phyloP scores from a whole-genome alignment of 2,797 vertebrate genomes.

The Discoglossus pictus region DNA sequence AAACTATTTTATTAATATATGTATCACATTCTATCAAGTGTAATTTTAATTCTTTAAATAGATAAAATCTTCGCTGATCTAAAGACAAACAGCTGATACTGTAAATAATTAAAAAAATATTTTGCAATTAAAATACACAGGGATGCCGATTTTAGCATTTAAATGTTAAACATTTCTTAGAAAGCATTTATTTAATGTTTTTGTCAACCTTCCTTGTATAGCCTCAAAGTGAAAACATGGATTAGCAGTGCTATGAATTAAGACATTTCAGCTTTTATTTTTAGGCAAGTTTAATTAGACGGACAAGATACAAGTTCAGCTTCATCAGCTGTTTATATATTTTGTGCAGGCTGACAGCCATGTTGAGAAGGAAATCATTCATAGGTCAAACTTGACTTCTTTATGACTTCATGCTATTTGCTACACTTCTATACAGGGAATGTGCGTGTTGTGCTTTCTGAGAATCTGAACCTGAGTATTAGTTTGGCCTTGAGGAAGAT shows the following conservation, averaged over 20 bases:
- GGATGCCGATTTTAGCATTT: no score
- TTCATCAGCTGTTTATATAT: conserved; percentile 27
- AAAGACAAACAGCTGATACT: no score
- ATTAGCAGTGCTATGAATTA: not conserved
- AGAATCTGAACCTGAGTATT: conserved; percentile 32
- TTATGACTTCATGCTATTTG: conserved; percentile 46
- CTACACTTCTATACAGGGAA: conserved; percentile 41
- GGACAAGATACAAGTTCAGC: not conserved
- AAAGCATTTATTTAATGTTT: no score
- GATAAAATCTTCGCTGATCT: no score
- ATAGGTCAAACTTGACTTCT: conserved; percentile 45
- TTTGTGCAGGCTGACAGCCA: conserved; percentile 22
- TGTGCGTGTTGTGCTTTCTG: conserved; percentile 33
- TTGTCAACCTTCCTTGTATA: not conserved
- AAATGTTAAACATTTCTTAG: no score
- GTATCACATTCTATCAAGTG: no score
- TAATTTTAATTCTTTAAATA: no score
- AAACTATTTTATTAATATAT: no score
- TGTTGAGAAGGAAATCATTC: conserved; percentile 28
- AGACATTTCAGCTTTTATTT: not conserved
- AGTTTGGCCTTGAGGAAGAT: conserved; percentile 23
- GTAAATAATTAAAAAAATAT: no score
- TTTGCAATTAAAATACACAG: no score
- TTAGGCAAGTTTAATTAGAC: no score
- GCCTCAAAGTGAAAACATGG: not conserved